A percentile compares a stretch with the other conserved stretches of the same genome.
Evolutionary conservation across 2,888 invertebrate genomes (phyloP).

Genomic region (Nomada hirtipes): DNA sequence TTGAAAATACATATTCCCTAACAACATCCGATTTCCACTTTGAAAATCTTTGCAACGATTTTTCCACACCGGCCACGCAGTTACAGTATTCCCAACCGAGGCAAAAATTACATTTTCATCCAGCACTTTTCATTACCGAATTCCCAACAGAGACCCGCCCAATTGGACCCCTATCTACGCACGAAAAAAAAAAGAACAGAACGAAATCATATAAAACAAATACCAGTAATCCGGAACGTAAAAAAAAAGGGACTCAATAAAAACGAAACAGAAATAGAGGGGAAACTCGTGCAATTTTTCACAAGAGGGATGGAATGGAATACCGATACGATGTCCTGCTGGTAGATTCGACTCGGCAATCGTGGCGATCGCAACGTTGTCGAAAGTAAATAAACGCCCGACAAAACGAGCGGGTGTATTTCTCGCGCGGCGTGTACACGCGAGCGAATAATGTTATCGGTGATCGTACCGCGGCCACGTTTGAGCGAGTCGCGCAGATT

Average conservation of each 20-base stretch:
- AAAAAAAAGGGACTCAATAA: not conserved
- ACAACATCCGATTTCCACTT: no score
- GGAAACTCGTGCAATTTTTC: constrained; percentile 17
- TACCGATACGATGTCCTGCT: not conserved
- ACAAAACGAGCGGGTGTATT: constrained; percentile 22
- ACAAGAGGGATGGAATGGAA: not conserved
- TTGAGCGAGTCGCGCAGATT: constrained; percentile 58
- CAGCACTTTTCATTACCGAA: not conserved
- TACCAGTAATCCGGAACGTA: not conserved
- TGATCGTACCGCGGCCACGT: constrained; percentile 57
- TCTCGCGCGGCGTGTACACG: constrained; percentile 19
- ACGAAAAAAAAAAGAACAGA: not conserved
- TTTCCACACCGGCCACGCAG: not conserved
- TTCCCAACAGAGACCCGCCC: not conserved
- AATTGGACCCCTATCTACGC: not conserved
- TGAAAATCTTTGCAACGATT: not conserved
- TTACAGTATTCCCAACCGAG: not conserved
- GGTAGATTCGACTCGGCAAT: constrained; percentile 21
- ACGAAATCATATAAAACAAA: constrained; percentile 1
- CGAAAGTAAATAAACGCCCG: constrained; percentile 44
- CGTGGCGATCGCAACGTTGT: constrained; percentile 35
- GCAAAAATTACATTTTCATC: not conserved
- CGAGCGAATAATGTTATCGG: constrained; percentile 62
- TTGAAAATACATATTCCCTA: no score
- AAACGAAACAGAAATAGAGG: not conserved